A percentile compares a stretch with the other conserved stretches of the same genome.
These are phyloP conservation scores for Spodoptera littoralis DNA, from an alignment of 2,888 invertebrate species.

Conservation along the genomic window DNA sequence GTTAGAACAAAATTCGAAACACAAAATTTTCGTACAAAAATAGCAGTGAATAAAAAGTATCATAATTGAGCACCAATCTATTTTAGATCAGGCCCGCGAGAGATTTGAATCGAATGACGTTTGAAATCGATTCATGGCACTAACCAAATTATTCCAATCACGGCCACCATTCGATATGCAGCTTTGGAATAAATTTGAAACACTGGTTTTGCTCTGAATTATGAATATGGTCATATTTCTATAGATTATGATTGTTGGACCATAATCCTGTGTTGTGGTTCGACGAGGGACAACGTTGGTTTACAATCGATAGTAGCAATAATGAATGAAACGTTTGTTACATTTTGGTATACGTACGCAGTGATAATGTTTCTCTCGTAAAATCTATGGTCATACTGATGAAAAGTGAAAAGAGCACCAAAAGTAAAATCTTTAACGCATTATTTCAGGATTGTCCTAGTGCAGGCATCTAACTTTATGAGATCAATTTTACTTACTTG, in stretches of 20 bases:
- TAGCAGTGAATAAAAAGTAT: constrained; percentile 26
- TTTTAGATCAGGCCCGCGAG: constrained; percentile 47
- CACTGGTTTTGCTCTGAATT: constrained; percentile 8
- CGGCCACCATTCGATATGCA: constrained; percentile 35
- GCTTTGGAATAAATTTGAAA: constrained; percentile 32
- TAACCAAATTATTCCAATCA: constrained; percentile 47
- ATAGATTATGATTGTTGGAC: background rate
- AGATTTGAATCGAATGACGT: constrained; percentile 53
- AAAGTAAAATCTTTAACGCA: no score
- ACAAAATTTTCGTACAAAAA: constrained; percentile 19
- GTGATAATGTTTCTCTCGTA: no score
- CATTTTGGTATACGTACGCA: no score
- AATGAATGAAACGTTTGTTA: no score
- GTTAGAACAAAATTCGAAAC: constrained; percentile 16
- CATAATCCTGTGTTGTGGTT: background rate
- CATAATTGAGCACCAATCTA: constrained; percentile 50
- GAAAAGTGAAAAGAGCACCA: no score
- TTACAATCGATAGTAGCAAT: no score
- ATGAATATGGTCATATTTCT: constrained; percentile 16
- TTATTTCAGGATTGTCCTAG: no score
- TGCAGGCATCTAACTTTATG: no score
- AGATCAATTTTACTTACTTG: no score
- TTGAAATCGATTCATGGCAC: constrained; percentile 45
- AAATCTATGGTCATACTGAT: no score
- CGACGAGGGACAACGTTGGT: background rate